phyloP scores from a whole-genome alignment of 2,113 vertebrate genomes.

The Mormoops blainvillei region DNA sequence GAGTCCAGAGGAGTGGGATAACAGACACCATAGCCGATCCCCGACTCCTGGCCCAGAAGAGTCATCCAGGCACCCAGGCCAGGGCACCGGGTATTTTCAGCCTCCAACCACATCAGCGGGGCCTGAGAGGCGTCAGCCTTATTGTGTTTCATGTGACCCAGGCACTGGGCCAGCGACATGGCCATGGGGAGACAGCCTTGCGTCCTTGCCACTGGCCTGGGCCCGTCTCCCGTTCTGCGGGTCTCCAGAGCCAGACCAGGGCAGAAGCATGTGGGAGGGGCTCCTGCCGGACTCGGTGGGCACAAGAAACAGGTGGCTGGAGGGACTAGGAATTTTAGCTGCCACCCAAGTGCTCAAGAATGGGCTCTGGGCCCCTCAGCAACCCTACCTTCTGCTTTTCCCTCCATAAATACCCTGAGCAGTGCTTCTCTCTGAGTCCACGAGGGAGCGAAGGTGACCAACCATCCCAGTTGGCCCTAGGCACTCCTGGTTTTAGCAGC shows the following conservation, averaged over 20 bases:
- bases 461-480: neutral
- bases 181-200: neutral
- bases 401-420: neutral
- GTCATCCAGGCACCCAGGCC: neutral
- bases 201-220: neutral
- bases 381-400: neutral
- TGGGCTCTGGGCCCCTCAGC: neutral
- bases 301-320: neutral
- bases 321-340: neutral
- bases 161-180: neutral
- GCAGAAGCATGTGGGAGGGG: neutral
- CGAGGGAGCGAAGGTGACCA: neutral
- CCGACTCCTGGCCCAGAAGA: neutral
- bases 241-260: neutral
- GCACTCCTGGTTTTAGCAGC: neutral
- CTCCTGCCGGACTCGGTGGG: neutral
- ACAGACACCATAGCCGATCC: neutral
- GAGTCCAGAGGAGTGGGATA: neutral
- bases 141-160: conserved; percentile 55
- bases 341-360: neutral
- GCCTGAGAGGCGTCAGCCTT: neutral
- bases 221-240: neutral
- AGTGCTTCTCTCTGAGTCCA: neutral
- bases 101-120: conserved; percentile 25
- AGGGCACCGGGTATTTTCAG: conserved; percentile 46